Evolutionary conservation across 2,113 vertebrate species (phyloP), one percentile per base, ranked within the genome.

Genomic region (Chelonoidis abingdonii): DNA sequence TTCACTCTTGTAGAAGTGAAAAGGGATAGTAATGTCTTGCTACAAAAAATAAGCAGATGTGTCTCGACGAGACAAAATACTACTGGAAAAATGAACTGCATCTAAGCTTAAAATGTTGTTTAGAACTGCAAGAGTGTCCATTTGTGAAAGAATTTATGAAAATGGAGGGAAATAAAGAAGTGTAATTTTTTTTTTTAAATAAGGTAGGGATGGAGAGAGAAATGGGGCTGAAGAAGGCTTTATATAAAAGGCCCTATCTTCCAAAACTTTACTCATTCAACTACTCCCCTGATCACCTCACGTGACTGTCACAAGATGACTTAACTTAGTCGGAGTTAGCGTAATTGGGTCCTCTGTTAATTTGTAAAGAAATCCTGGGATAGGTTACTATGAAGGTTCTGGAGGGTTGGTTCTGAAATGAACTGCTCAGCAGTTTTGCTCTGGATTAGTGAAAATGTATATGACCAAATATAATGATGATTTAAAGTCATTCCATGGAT

Each of bases 101-200:
- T n/a, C 21, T 6, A 5, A 49, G 4, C 8, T 19, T 13, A 2
- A 29, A 31, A 8, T 0, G 1, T 44, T 56, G 62, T 44, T 82
- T 76, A 29, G 5, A 25, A 9, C 44, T 75, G 21, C 56, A 1
- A 6, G 27, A 8, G 2, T 57, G 2, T 78, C 13, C 41, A 78
- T 78, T 78, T 47, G 41, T 47, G 38, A 78, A 78, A 44, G 44
- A 76, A 76, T 76, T 76, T 27, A 44, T 27, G 41, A 78, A 47
- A 78, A 47, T 38, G n/a, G 65, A 78, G 13, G 12, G 25, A 25
- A 78, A 78, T 44, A 78, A 72, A 38, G n/a, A 72, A n/a, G 35
- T 31, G 35, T 31, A 72, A 38, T 19, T 17, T 52, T 50, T 13
- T 49, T 49, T 49, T 49, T 52, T 17, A 17, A 52, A 69, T 76